Evolutionary conservation across 1,140 invertebrate species (phyloP), one percentile per base, ranked within the genome.

Genomic region (Aphaenogaster rudis): DNA sequence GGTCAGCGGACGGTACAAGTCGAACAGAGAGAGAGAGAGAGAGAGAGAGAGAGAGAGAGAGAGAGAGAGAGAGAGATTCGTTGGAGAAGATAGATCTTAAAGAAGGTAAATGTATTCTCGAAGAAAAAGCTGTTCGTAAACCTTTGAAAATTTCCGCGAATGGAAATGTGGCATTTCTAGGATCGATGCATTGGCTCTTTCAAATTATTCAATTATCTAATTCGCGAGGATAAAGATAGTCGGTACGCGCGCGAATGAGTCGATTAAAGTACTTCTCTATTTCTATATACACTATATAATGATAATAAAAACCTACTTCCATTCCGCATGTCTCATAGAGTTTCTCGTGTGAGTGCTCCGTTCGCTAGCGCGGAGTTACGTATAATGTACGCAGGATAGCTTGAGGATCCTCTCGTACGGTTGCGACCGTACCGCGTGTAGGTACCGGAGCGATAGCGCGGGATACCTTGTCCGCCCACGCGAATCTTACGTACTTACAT

Each of bases 391-490:
- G 33, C 11, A 11, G 48, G 17, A 59, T n/a, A 69, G 36, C 79
- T 52, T 17, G 28, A 39, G 36, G 80, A 88, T 88, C 81, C 36
- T 54, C 72, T 88, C 74, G 81, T 84, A 28, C 28, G 28, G 28
- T 28, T 28, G 28, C 28, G 28, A 28, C 28, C 28, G 28, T 28
- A 28, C 28, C 28, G 28, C 28, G 28, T 28, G 28, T 28, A 28
- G 28, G 84, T 88, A 91, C 88, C 88, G 80, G 87, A 72, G 64
- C 28, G 88, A 87, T 81, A 89, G 87, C 86, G 48, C 69, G 69
- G 72, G 54, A 86, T 86, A 89, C 67, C 91, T 87, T 88, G 89
- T 91, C 78, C 91, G 89, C 91, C 91, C 91, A 91, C 59, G 67
- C 57, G 50, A 64, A 8, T 17, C 13, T 33, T 7, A 66, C 17